Evolutionary conservation across 1,140 invertebrate genomes (phyloP).

Genomic region (Aethina tumida): DNA sequence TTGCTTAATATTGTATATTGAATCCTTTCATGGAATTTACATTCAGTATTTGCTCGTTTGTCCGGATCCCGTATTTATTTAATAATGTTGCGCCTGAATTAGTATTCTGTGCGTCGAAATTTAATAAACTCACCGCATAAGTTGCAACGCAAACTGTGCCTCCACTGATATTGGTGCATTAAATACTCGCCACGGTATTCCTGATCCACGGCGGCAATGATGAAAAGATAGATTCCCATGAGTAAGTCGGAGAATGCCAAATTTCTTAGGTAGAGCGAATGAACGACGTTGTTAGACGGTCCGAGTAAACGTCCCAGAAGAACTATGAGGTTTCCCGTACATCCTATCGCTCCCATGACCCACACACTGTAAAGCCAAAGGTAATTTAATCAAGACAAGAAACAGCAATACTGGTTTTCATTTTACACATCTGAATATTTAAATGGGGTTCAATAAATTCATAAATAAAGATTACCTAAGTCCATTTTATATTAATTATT

Average conservation of each 20-base stretch:
- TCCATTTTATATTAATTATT: too few relatives aligned
- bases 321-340: conserved; percentile 52
- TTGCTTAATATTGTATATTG: too few relatives aligned
- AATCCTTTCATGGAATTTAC: too few relatives aligned
- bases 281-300: conserved; percentile 40
- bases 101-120: too few relatives aligned
- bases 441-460: too few relatives aligned
- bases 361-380: conserved; percentile 44
- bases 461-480: too few relatives aligned
- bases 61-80: too few relatives aligned
- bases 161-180: conserved; percentile 47
- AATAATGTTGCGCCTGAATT: too few relatives aligned
- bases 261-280: conserved; percentile 53
- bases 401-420: too few relatives aligned
- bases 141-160: conserved; percentile 44
- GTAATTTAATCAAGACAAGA: not conserved
- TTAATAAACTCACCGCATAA: conserved; percentile 37
- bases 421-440: too few relatives aligned
- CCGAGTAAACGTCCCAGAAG: conserved; percentile 46
- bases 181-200: conserved; percentile 50
- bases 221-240: conserved; percentile 58
- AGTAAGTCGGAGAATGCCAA: conserved; percentile 56
- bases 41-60: too few relatives aligned
- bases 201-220: conserved; percentile 52
- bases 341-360: conserved; percentile 53